phyloP scores from a whole-genome alignment of 2,888 invertebrate genomes.

The Lasioglossum calceatum region DNA sequence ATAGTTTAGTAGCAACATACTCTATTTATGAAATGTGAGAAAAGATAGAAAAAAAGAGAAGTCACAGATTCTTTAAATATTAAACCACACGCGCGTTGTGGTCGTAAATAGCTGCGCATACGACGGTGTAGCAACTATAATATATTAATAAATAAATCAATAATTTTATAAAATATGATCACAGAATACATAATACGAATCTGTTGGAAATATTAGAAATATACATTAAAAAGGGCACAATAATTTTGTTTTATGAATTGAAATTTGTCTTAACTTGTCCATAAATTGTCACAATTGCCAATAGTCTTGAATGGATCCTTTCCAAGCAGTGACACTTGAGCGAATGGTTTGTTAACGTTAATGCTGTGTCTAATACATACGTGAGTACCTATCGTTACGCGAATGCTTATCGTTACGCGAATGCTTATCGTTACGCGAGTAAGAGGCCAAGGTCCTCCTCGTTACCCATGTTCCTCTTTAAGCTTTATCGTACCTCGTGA shows the following conservation, averaged over 20 bases:
- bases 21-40: background rate
- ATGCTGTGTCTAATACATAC: slow-evolving; percentile 33
- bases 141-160: background rate
- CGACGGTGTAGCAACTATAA: background rate
- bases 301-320: slow-evolving; percentile 2
- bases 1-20: too few species aligned
- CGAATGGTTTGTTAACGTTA: slow-evolving; percentile 48
- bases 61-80: background rate
- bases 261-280: background rate
- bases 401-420: slow-evolving; percentile 67
- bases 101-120: background rate
- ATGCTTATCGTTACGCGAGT: slow-evolving; percentile 68
- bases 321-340: background rate
- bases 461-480: slow-evolving; percentile 67
- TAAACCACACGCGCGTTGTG: background rate
- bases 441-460: slow-evolving; percentile 70
- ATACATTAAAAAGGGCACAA: background rate
- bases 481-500: slow-evolving; percentile 50
- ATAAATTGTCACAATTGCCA: background rate
- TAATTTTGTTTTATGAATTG: background rate
- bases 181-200: background rate
- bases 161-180: background rate
- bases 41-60: background rate
- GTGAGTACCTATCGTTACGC: slow-evolving; percentile 60
- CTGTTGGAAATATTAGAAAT: background rate